phyloP scores from a whole-genome alignment of 2,113 vertebrate species.

The Hirundichthys speculiger region DNA sequence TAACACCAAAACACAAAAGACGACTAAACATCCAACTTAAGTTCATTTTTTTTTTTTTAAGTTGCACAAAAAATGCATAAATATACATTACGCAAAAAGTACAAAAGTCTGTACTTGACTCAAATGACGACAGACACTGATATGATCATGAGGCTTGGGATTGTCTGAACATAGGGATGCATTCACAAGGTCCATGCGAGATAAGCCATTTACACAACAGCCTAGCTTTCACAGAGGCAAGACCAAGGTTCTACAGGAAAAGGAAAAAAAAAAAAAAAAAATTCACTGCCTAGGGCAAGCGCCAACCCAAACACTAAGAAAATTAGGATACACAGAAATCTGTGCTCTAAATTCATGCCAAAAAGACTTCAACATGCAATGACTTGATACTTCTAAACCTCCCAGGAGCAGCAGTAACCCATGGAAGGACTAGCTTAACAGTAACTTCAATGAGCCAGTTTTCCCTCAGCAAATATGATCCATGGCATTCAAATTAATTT shows the following conservation, averaged over 20 bases:
- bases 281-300: slow-evolving; percentile 67
- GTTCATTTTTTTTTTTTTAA: slow-evolving; percentile 81
- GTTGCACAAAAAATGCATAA: slow-evolving; percentile 81
- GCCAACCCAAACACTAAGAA: slow-evolving; percentile 75
- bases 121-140: slow-evolving; percentile 77
- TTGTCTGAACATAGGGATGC: slow-evolving; percentile 71
- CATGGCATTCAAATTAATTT: slow-evolving; percentile 44
- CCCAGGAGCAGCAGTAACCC: slow-evolving; percentile 46
- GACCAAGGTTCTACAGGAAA: slow-evolving; percentile 71
- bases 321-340: slow-evolving; percentile 76
- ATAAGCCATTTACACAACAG: slow-evolving; percentile 78
- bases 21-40: slow-evolving; percentile 79
- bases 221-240: slow-evolving; percentile 76
- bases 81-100: slow-evolving; percentile 79
- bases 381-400: slow-evolving; percentile 69
- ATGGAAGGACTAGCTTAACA: slow-evolving; percentile 56
- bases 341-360: slow-evolving; percentile 78
- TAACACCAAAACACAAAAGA: slow-evolving; percentile 76
- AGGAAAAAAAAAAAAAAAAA: slow-evolving; percentile 49
- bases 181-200: slow-evolving; percentile 78
- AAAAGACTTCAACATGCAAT: slow-evolving; percentile 78
- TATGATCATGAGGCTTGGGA: slow-evolving; percentile 66
- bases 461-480: slow-evolving; percentile 54
- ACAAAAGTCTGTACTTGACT: slow-evolving; percentile 74
- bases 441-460: slow-evolving; percentile 49